Conservation (phyloP, 2,113 vertebrate genomes). For the Terrapene triunguis region DNA sequence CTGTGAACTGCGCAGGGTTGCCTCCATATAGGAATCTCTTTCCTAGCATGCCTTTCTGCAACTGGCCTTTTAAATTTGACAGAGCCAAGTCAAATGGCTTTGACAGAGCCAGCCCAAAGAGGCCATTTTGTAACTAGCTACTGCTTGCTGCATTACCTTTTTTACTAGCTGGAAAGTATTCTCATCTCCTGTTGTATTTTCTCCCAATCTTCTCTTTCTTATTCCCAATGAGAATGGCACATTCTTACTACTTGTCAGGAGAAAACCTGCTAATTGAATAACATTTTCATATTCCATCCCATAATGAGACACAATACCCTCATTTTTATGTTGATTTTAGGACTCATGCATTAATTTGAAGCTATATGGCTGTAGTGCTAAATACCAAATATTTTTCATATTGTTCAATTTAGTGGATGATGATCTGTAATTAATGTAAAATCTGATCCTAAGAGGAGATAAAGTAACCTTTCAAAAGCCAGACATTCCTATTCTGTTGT, state of each 20-base stretch:
- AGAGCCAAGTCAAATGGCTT: conserved; percentile 15
- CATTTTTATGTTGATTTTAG: background rate
- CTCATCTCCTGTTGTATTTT: conserved; percentile 7
- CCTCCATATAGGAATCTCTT: background rate
- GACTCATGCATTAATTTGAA: conserved; percentile 6
- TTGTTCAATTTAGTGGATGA: conserved; percentile 12
- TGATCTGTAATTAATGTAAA: conserved; percentile 65
- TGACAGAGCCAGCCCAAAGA: conserved; percentile 14
- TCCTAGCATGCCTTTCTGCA: conserved; percentile 21
- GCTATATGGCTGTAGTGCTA: conserved; percentile 2
- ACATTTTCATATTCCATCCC: background rate
- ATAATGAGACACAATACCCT: background rate
- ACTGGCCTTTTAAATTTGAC: conserved; percentile 25
- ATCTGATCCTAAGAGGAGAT: conserved; percentile 57
- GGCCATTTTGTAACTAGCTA: conserved; percentile 25
- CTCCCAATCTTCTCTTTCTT: background rate
- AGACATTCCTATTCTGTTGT: conserved; percentile 55
- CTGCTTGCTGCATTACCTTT: background rate
- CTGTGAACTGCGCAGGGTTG: background rate
- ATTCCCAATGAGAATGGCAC: background rate
- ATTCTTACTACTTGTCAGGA: background rate
- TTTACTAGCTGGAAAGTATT: background rate
- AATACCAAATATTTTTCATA: conserved; percentile 29
- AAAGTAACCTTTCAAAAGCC: conserved; percentile 36
- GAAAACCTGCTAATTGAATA: background rate